phyloP scores from a whole-genome alignment of 2,113 vertebrate species.

The Psephotus haematonotus region DNA sequence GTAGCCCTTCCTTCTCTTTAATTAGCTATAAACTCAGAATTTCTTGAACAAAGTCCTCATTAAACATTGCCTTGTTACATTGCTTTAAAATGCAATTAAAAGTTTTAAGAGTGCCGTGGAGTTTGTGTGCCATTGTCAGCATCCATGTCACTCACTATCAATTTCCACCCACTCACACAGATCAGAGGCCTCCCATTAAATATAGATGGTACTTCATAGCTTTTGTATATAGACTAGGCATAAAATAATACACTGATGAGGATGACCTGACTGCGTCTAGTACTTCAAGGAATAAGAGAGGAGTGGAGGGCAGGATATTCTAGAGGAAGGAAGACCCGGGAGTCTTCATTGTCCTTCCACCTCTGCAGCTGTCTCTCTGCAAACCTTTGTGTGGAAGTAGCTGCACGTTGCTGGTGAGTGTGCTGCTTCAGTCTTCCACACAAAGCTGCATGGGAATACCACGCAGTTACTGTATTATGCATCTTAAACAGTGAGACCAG shows the following conservation, averaged over 20 bases:
- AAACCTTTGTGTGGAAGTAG: background rate
- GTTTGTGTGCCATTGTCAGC: conserved; percentile 50
- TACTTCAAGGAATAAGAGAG: background rate
- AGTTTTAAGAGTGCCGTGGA: conserved; percentile 9
- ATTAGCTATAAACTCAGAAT: conserved; percentile 69
- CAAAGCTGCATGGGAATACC: background rate
- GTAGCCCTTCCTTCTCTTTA: conserved; percentile 54
- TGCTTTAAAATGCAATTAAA: conserved; percentile 69
- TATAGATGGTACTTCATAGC: background rate
- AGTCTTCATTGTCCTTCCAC: background rate
- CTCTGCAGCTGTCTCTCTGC: background rate
- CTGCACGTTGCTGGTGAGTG: background rate
- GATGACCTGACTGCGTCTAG: background rate
- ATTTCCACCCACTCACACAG: conserved; percentile 46
- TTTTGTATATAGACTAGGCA: background rate
- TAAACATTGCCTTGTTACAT: conserved; percentile 54
- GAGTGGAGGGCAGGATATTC: background rate
- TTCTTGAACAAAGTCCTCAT: conserved; percentile 64
- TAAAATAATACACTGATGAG: background rate
- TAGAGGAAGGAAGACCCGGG: background rate
- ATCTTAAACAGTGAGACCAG: conserved; percentile 13
- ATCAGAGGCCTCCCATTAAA: conserved; percentile 46
- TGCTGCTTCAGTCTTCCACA: background rate
- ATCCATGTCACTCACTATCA: background rate
- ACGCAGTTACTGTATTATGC: background rate